Percentiles rank a stretch among this genome's conserved stretches.
These are phyloP conservation scores for Drosophila macrospina DNA, from an alignment of 2,888 invertebrate species.

Conservation along the genomic window DNA sequence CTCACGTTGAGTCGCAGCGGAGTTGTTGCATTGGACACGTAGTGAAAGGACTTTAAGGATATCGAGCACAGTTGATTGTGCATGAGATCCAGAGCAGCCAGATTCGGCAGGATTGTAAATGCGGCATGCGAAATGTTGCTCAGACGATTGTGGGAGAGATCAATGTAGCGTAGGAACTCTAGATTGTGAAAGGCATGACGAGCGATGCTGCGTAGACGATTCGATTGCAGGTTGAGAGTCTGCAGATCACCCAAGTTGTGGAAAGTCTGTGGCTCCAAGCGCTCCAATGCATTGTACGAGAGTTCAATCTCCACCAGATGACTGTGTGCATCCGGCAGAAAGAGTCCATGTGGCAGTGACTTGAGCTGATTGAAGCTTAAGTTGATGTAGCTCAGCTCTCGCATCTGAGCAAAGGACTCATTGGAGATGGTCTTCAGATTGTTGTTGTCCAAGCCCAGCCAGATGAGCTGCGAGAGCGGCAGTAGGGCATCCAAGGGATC, in stretches of 20 bases:
- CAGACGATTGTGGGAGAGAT: constrained; percentile 93
- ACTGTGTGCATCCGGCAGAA: constrained; percentile 89
- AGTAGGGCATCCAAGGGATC: constrained; percentile 92
- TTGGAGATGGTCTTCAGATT: constrained; percentile 91
- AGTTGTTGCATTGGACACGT: constrained; percentile 88
- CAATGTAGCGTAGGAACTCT: constrained; percentile 91
- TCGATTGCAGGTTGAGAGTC: constrained; percentile 92
- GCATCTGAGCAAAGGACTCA: constrained; percentile 90
- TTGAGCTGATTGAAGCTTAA: constrained; percentile 94
- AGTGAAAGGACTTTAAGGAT: constrained; percentile 89
- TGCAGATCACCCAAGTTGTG: constrained; percentile 90
- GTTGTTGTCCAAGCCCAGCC: constrained; percentile 95
- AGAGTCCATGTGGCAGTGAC: constrained; percentile 89
- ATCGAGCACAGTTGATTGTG: constrained; percentile 91
- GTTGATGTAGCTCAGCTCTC: constrained; percentile 92
- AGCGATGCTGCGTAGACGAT: constrained; percentile 90
- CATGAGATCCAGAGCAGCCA: constrained; percentile 92
- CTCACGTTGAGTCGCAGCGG: constrained; percentile 92
- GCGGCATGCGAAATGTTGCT: constrained; percentile 90
- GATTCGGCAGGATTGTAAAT: constrained; percentile 90
- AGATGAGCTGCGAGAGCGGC: constrained; percentile 90
- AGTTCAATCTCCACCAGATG: constrained; percentile 92
- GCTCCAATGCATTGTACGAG: constrained; percentile 92
- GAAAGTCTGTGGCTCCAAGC: constrained; percentile 90
- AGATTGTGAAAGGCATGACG: constrained; percentile 91